Conservation (phyloP, 2,113 vertebrate genomes). For the Stictonetta naevosa region DNA sequence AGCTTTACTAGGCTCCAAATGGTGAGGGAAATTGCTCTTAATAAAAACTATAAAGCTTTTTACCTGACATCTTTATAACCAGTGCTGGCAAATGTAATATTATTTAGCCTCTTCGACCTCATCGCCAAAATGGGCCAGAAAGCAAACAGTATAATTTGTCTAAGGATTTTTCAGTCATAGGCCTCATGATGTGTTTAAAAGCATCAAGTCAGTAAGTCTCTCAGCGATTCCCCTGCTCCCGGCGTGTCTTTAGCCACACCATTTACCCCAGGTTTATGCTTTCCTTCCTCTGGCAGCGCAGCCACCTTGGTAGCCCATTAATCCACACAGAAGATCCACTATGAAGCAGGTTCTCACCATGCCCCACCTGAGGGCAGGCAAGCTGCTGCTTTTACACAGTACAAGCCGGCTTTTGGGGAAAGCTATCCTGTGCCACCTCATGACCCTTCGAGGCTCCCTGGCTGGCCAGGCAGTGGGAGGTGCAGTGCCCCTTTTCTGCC, state of each 20-base stretch:
- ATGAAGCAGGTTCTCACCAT: background rate
- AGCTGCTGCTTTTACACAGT: background rate
- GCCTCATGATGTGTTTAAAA: background rate
- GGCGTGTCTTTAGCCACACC: background rate
- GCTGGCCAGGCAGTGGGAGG: rapidly evolving
- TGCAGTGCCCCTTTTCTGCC: background rate
- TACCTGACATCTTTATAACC: background rate
- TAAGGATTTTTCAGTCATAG: background rate
- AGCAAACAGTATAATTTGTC: background rate
- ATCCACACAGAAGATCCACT: too few relatives aligned
- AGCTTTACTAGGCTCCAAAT: background rate
- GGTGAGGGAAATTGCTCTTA: background rate
- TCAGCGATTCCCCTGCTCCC: background rate
- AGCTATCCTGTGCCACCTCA: background rate
- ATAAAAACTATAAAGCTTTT: background rate
- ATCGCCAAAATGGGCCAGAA: background rate
- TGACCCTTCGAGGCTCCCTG: background rate
- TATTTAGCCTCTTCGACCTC: background rate
- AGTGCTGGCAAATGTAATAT: background rate
- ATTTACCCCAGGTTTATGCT: background rate
- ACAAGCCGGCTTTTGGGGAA: background rate
- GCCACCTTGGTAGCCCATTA: background rate
- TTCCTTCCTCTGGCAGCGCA: background rate
- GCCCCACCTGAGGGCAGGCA: background rate
- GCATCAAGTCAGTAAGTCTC: background rate